Percentiles rank a stretch among this genome's conserved stretches.
Evolutionary conservation across 1,140 invertebrate species (phyloP).

Genomic region (Kradibia gibbosae): DNA sequence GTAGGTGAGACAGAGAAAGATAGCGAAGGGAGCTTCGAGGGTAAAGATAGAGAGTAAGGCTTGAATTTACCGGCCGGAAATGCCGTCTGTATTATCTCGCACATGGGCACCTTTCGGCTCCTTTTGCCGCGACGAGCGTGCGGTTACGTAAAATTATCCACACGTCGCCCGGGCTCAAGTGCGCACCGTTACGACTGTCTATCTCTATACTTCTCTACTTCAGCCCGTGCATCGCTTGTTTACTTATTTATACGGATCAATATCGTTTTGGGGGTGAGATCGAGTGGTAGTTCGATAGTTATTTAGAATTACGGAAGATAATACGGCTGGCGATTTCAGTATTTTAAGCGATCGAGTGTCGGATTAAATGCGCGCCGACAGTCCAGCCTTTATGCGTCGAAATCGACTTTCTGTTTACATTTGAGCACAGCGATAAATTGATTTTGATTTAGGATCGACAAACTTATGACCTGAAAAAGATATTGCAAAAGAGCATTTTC

Average conservation of each 20-base stretch:
- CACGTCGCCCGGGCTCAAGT: conserved; percentile 21
- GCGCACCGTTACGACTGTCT: conserved; percentile 12
- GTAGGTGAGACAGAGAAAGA: background rate
- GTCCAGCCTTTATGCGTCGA: conserved; percentile 5
- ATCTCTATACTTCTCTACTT: conserved; percentile 1
- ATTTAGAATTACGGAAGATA: conserved; percentile 34
- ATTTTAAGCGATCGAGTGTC: conserved; percentile 13
- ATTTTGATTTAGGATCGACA: conserved; percentile 3
- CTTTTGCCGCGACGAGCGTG: background rate
- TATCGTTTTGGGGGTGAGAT: conserved; percentile 4
- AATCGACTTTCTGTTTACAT: conserved; percentile 37
- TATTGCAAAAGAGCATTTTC: conserved; percentile 26
- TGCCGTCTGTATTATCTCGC: background rate
- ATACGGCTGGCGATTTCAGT: conserved; percentile 1
- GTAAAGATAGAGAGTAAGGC: background rate
- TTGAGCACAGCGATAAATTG: conserved; percentile 21
- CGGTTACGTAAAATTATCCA: conserved; percentile 44
- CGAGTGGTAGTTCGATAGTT: conserved; percentile 3
- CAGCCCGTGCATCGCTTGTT: background rate
- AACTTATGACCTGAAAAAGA: conserved; percentile 26
- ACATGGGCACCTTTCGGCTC: background rate
- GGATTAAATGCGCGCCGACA: conserved; percentile 4
- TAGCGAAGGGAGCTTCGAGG: too few species aligned
- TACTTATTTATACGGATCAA: conserved; percentile 40
- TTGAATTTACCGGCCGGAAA: conserved; percentile 31